Conservation (phyloP, 2,888 invertebrate genomes). For the Halictus quadricinctus region DNA sequence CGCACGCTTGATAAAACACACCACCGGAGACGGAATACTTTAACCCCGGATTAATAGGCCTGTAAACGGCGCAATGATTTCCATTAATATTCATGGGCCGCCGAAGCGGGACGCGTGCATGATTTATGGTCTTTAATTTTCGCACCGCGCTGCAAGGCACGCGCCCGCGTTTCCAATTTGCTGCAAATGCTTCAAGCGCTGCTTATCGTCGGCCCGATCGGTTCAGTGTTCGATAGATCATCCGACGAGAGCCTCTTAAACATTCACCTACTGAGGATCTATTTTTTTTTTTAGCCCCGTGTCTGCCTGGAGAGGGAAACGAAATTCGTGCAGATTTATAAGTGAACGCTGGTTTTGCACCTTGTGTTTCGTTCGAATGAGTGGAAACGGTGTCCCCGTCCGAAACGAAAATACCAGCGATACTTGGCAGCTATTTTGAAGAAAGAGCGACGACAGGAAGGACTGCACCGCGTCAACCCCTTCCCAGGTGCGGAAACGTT, state of each 20-base stretch:
- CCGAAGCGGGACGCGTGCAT: conserved; percentile 72
- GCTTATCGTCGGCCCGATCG: conserved; percentile 11
- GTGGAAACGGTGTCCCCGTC: neutral
- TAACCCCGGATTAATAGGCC: conserved; percentile 80
- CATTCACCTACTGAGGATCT: too few relatives aligned
- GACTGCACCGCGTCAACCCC: conserved; percentile 62
- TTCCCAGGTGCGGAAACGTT: conserved; percentile 72
- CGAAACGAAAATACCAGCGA: conserved; percentile 33
- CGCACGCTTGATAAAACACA: conserved; percentile 75
- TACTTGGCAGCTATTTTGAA: conserved; percentile 31
- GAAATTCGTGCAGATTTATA: too few relatives aligned
- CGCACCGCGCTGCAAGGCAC: conserved; percentile 61
- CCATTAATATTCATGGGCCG: conserved; percentile 81
- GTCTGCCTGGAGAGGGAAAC: too few relatives aligned
- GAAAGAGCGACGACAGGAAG: conserved; percentile 47
- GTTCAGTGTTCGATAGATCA: neutral
- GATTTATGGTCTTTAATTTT: conserved; percentile 77
- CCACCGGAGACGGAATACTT: conserved; percentile 79
- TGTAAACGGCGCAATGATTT: conserved; percentile 80
- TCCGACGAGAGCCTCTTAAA: neutral
- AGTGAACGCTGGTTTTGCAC: neutral
- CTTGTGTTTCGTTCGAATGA: neutral
- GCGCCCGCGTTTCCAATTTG: conserved; percentile 61
- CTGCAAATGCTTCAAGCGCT: conserved; percentile 22
- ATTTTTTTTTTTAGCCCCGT: too few relatives aligned